Evolutionary conservation across 2,113 vertebrate genomes (phyloP), one percentile per base, ranked within the genome.

Genomic region (Prolemur simus): DNA sequence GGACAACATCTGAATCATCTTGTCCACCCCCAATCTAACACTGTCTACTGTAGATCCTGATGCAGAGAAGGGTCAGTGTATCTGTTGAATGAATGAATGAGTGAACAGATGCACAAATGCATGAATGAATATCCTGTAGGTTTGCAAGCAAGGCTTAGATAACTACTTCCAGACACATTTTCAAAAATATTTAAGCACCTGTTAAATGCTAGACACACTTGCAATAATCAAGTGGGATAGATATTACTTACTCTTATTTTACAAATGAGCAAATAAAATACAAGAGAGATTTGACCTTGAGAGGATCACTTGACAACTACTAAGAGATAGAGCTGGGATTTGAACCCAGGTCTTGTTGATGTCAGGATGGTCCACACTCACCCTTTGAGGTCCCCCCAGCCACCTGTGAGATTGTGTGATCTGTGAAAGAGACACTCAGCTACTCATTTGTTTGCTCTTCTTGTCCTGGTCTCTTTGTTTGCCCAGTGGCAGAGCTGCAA

Each of bases 211-310:
- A 91, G 76, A 89, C 13, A 86, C 21, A 25, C 37, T 86, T 81
- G 87, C 25, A 42, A 86, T 66, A 71, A 80, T 52, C 27, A 93
- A 94, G 25, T n/a, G 56, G 83, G 54, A 54, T 42, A 88, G 37
- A 6, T 58, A 83, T 93, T 58, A 54, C 68, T 94, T 74, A 83
- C 78, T 37, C 27, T 49, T 29, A 74, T 80, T 90, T 94, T 76
- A 84, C 71, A 95, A 76, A 73, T 58, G 11, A 96, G 47, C 3
- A 94, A 89, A 87, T 96, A 81, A 76, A 95, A 87, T 84, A 12
- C 45, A 88, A 91, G 42, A 52, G 54, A 64, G 37, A 18, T 64
- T 87, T 91, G 80, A 95, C 64, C 42, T 93, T 96, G n/a, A 92
- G 45, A 96, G 91, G n/a, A n/a, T 84, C 56, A 87, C 20, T 87